Conservation (phyloP, 2,888 invertebrate species). For the Strigamia maritima region DNA sequence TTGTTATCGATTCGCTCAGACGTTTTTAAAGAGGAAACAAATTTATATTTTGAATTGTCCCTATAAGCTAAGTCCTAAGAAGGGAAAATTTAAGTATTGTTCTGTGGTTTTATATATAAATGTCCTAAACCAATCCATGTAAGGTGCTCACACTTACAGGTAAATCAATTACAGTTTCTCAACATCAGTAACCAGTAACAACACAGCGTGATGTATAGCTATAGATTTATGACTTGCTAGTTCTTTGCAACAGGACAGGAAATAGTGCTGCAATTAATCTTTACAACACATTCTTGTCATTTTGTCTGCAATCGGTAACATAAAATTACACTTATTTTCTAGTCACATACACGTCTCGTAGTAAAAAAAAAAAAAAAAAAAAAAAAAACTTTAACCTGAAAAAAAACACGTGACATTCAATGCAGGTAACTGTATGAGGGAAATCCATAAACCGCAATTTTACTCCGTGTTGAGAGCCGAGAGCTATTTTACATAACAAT, state of each 20-base stretch:
- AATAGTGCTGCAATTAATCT: not conserved
- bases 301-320: not conserved
- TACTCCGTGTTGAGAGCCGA: no score
- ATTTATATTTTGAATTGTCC: not conserved
- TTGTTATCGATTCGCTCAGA: not conserved
- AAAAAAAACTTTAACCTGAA: no score
- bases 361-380: no score
- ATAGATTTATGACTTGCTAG: not conserved
- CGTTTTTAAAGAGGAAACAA: not conserved
- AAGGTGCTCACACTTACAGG: not conserved
- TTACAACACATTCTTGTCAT: not conserved
- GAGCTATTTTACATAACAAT: no score
- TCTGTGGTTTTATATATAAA: no score
- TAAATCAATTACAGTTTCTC: not conserved
- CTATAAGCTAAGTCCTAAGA: no score
- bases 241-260: not conserved
- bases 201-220: not conserved
- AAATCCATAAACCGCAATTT: no score
- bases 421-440: no score
- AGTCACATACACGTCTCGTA: not conserved
- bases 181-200: not conserved
- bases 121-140: no score
- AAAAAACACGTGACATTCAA: no score
- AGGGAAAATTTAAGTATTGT: no score
- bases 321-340: not conserved